These are phyloP conservation scores for Liolophura sinensis DNA, from an alignment of 1,140 invertebrate species.

Conservation along the genomic window DNA sequence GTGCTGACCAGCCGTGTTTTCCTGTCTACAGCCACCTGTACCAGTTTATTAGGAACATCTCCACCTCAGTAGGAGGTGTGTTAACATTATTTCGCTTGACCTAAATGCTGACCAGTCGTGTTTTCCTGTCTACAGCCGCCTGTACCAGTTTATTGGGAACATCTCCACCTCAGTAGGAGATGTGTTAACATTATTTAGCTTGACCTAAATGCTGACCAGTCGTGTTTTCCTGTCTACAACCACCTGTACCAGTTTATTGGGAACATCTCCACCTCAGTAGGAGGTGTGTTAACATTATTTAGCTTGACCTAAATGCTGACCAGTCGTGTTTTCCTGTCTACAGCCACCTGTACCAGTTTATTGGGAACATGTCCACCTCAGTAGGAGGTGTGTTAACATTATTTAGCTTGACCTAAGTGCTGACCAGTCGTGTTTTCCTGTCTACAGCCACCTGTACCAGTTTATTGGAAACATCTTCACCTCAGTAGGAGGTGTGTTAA, in stretches of 20 bases:
- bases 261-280: conserved; percentile 69
- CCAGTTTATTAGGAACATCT: conserved; percentile 79
- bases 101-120: not conserved
- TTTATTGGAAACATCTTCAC: conserved; percentile 73
- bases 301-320: too few species aligned
- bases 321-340: conserved; percentile 15
- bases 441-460: conserved; percentile 74
- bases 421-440: not conserved
- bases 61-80: conserved; percentile 71
- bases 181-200: too few species aligned
- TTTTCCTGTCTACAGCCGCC: conserved; percentile 58
- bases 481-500: too few species aligned
- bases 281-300: too few species aligned
- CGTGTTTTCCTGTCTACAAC: conserved; percentile 41
- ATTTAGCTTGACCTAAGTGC: not conserved
- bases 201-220: too few species aligned
- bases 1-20: not conserved
- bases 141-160: conserved; percentile 85
- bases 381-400: too few species aligned
- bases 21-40: conserved; percentile 69
- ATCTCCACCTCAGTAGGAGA: conserved; percentile 71
- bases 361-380: conserved; percentile 70
- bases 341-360: conserved; percentile 81
- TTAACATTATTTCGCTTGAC: too few species aligned
- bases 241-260: conserved; percentile 87